A percentile compares a stretch with the other conserved stretches of the same genome.
Evolutionary conservation across 2,888 invertebrate species (phyloP).

Genomic region (Nasonovia ribisnigri): DNA sequence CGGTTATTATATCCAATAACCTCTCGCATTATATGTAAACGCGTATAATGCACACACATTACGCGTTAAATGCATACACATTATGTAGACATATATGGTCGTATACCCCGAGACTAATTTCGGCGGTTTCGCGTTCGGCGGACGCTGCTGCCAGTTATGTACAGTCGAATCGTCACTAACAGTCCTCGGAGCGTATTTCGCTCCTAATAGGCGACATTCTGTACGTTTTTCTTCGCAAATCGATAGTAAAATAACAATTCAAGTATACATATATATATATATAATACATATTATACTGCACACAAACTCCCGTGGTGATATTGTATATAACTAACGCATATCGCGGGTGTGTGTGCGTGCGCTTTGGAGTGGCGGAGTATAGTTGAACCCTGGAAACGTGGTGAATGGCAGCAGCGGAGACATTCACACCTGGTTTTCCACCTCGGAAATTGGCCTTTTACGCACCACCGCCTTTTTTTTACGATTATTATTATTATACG

Average conservation of each 20-base stretch:
- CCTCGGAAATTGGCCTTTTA: conserved; percentile 60
- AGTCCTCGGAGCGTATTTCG: not conserved
- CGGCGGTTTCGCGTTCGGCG: not conserved
- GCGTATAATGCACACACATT: not conserved
- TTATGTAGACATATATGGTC: not conserved
- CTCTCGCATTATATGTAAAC: not conserved
- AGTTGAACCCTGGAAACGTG: not conserved
- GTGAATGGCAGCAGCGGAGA: conserved; percentile 49
- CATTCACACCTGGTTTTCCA: conserved; percentile 60
- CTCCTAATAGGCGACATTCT: conserved; percentile 15
- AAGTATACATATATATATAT: not conserved
- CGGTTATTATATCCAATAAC: conserved; percentile 36
- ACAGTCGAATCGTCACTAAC: conserved; percentile 34
- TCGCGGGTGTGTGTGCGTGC: not conserved
- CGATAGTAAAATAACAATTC: conserved; percentile 10
- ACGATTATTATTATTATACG: conserved; percentile 48
- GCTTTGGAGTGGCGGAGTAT: not conserved
- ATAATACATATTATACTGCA: not conserved
- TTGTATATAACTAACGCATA: not conserved
- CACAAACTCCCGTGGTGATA: not conserved
- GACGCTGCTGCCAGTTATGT: not conserved
- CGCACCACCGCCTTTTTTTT: conserved; percentile 52
- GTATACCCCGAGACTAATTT: not conserved
- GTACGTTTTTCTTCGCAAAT: conserved; percentile 47
- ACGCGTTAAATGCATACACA: not conserved